A percentile compares a stretch with the other conserved stretches of the same genome.
Evolutionary conservation across 2,113 vertebrate genomes (phyloP).

Genomic region (Carassius auratus): DNA sequence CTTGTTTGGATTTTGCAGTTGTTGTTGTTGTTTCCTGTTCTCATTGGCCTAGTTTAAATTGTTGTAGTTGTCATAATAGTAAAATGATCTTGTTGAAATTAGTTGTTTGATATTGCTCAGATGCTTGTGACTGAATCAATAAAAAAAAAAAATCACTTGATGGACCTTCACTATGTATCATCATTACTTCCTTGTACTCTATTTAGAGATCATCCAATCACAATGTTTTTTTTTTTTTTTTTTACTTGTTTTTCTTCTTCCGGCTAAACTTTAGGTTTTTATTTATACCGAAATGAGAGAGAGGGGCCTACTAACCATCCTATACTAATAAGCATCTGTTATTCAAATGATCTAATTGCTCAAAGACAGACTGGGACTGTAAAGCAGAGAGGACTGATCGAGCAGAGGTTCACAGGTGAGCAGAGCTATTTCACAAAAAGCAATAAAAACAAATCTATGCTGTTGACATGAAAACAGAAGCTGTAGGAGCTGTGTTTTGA

Average conservation of each 20-base stretch:
- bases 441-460: constrained; percentile 55
- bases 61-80: too few species aligned
- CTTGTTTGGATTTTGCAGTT: not conserved
- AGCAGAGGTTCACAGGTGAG: constrained; percentile 35
- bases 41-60: not conserved
- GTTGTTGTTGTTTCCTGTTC: not conserved
- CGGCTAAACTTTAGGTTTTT: constrained; percentile 35
- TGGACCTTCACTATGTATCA: not conserved
- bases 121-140: not conserved
- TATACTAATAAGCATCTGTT: constrained; percentile 65
- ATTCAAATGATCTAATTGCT: constrained; percentile 63
- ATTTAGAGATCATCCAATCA: not conserved
- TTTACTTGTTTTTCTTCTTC: not conserved
- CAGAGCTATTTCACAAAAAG: constrained; percentile 47
- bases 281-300: constrained; percentile 54
- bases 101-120: not conserved
- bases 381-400: not conserved
- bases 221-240: not conserved
- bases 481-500: constrained; percentile 57
- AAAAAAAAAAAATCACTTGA: not conserved
- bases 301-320: constrained; percentile 40
- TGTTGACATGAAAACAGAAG: constrained; percentile 56
- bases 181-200: not conserved
- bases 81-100: too few species aligned
- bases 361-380: constrained; percentile 46